Base-by-base conservation (phyloP, 64 coral and sea anemone species). In the Hydrozoanthus tunicans region DNA sequence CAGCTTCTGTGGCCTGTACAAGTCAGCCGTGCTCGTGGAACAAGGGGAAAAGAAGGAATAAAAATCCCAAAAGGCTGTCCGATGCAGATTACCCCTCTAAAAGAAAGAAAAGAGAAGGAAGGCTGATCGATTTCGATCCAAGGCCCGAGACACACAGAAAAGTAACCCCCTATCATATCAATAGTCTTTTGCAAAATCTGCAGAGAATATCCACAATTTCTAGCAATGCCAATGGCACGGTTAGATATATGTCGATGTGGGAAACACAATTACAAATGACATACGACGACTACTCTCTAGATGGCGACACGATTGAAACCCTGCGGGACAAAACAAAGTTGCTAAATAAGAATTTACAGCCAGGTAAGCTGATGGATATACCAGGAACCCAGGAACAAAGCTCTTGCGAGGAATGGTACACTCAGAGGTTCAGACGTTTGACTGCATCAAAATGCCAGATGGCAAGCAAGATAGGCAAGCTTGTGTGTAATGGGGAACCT, bases 381-480 rank as follows among this genome's bases (percentile, higher is more conserved):
- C 64, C 65, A 58, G 92, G 85, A 74, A 93, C 84, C 17, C 56
- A 56, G 56, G 12, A 89, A 81, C 92, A 89, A 80, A 81, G 92
- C 58, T 15, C 27, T 53, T 91, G 57, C 43, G 81, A 86, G 17
- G 55, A 93, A 86, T 93, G 91, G 82, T 77, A 65, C 58, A 20
- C 27, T 52, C 20, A 93, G 56, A 52, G 73, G 43, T 93, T 52
- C 73, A 79, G 68, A 66, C 73, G 79, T 83, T 64, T 93, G 58
- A 93, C 82, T 27, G 91, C 91, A 66, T 86, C 91, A 93, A 86
- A 77, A 78, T 93, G 73, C 59, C 62, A 58, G 26, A 62, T 51
- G 43, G 80, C 82, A 23, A 26, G 59, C 60, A 93, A 78, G 54
- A 58, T 86, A 69, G 91, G 81, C 58, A 85, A 79, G 26, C 57